These are phyloP conservation scores for Sphenopsis melanotis DNA, from an alignment of 2,797 vertebrate species.

Conservation along the genomic window DNA sequence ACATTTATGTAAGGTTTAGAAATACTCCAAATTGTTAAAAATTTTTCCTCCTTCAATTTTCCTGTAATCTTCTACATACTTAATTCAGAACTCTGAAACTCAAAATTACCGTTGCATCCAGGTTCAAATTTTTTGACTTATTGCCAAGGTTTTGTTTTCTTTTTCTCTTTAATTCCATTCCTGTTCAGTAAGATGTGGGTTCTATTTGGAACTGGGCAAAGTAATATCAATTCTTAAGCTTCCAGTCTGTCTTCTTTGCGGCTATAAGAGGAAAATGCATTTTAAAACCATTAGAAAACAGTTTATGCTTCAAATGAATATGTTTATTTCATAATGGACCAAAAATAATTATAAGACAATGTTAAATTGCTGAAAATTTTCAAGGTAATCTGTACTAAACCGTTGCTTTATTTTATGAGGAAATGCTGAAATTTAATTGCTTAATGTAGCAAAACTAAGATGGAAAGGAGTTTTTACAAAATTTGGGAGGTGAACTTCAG, in stretches of 20 bases:
- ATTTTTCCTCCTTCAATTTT: neutral
- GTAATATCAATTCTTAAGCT: neutral
- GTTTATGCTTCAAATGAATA: neutral
- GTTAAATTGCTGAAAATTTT: neutral
- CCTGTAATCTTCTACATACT: neutral
- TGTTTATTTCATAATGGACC: neutral
- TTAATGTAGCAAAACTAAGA: neutral
- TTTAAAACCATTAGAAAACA: neutral
- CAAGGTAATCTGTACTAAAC: neutral
- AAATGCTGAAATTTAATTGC: neutral
- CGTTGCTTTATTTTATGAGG: neutral
- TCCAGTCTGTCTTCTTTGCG: neutral
- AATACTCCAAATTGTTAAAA: neutral
- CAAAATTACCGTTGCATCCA: neutral
- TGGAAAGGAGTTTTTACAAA: neutral
- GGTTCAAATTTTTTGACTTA: neutral
- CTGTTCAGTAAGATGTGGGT: neutral
- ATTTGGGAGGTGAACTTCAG: neutral
- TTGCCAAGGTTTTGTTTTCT: neutral
- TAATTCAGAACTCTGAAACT: neutral
- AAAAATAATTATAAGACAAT: neutral
- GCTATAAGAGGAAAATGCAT: neutral
- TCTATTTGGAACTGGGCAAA: neutral
- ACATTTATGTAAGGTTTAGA: neutral
- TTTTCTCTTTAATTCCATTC: neutral